phyloP scores from a whole-genome alignment of 2,113 vertebrate species.

The Peromyscus californicus region DNA sequence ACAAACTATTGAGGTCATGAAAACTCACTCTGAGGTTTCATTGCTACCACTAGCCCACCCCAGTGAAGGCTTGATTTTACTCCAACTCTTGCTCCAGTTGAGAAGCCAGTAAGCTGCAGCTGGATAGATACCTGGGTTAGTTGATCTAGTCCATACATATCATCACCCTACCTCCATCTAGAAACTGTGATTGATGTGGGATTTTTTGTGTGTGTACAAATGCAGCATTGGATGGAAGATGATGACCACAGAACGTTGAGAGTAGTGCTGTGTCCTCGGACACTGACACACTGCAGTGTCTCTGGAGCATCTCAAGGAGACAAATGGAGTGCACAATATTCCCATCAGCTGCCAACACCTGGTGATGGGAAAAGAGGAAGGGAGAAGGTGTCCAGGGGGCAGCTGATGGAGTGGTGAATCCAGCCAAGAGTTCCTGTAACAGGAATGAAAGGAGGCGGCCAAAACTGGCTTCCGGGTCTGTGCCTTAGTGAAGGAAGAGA shows the following conservation, averaged over 20 bases:
- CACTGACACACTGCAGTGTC: neutral
- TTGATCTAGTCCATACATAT: neutral
- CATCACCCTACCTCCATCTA: neutral
- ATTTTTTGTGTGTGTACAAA: too few relatives aligned
- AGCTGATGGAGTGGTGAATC: too few relatives aligned
- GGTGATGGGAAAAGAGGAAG: neutral
- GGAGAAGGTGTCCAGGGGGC: neutral
- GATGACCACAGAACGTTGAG: neutral
- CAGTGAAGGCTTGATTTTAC: neutral
- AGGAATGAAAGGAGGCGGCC: neutral
- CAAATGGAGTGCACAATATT: rapidly evolving
- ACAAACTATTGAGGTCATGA: neutral
- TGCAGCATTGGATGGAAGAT: too few relatives aligned
- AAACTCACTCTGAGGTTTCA: neutral
- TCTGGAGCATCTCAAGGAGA: neutral
- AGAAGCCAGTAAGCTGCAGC: neutral
- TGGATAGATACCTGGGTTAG: neutral
- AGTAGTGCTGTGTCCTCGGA: neutral
- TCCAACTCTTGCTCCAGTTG: neutral
- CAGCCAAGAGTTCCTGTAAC: neutral
- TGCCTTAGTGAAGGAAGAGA: neutral
- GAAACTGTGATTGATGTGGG: too few relatives aligned
- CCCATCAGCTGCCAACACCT: neutral
- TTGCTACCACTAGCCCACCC: neutral
- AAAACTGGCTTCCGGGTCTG: neutral